These are phyloP conservation scores for Gopherus flavomarginatus DNA, from an alignment of 2,113 vertebrate species.

Conservation along the genomic window DNA sequence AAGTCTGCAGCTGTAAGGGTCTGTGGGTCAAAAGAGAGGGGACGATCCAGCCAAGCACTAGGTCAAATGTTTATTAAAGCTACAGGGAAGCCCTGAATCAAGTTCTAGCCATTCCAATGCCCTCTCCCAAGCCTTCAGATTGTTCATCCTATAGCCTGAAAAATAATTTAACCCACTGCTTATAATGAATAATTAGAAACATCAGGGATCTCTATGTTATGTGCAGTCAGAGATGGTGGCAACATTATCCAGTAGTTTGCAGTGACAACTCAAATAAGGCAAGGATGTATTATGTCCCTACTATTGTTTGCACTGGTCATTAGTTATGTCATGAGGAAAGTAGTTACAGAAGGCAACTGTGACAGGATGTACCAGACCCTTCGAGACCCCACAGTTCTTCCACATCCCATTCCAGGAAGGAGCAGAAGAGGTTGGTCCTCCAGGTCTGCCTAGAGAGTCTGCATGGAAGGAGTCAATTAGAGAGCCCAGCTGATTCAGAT, in stretches of 20 bases:
- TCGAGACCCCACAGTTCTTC: not conserved
- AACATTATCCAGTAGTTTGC: not conserved
- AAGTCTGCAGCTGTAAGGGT: slow-evolving; percentile 40
- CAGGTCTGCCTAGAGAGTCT: not conserved
- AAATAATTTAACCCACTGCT: slow-evolving; percentile 17
- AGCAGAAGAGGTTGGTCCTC: not conserved
- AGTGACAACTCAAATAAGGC: not conserved
- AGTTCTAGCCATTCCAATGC: not conserved
- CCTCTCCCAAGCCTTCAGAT: not conserved
- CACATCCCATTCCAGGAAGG: not conserved
- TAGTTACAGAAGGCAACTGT: not conserved
- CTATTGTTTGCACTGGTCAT: not conserved
- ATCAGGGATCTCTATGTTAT: not conserved
- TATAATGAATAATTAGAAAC: not conserved
- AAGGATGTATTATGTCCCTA: not conserved
- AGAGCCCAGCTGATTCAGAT: not conserved
- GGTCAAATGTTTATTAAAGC: slow-evolving; percentile 16
- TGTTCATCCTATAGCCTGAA: not conserved
- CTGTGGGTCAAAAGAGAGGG: not conserved
- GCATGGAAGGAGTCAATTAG: not conserved
- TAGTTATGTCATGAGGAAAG: not conserved
- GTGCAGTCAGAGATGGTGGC: not conserved
- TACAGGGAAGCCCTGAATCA: not conserved
- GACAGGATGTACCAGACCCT: no score
- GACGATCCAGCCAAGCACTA: slow-evolving; percentile 7